Conservation (phyloP, 2,113 vertebrate genomes). For the Cettia cetti region DNA sequence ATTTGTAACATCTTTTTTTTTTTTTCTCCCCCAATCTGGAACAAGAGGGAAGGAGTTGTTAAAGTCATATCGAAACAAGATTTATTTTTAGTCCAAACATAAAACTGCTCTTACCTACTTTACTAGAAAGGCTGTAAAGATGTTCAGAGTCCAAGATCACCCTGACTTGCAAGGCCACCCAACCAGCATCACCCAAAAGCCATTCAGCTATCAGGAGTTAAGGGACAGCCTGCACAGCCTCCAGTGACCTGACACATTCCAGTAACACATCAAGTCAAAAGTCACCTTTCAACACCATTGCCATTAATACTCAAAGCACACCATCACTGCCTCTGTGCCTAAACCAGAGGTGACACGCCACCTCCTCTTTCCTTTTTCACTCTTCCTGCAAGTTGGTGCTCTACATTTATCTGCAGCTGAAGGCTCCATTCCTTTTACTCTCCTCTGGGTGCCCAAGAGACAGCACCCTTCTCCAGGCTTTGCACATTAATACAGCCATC, state of each 20-base stretch:
- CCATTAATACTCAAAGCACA: background rate
- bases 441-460: background rate
- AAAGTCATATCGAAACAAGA: background rate
- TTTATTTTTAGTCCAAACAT: background rate
- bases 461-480: background rate
- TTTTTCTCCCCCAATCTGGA: background rate
- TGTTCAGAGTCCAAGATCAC: background rate
- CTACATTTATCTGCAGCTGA: accelerated
- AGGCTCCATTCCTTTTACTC: background rate
- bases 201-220: background rate
- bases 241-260: background rate
- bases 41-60: background rate
- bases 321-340: background rate
- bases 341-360: background rate
- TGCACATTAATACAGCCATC: background rate
- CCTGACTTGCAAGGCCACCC: background rate
- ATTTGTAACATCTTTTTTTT: background rate
- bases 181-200: background rate
- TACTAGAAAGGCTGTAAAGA: background rate
- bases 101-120: background rate
- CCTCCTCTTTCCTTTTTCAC: background rate
- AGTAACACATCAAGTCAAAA: background rate
- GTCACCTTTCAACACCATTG: background rate
- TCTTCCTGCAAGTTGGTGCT: background rate
- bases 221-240: accelerated